Evolutionary conservation across 2,797 vertebrate species (phyloP).

Genomic region (Amphiprion clarkii): DNA sequence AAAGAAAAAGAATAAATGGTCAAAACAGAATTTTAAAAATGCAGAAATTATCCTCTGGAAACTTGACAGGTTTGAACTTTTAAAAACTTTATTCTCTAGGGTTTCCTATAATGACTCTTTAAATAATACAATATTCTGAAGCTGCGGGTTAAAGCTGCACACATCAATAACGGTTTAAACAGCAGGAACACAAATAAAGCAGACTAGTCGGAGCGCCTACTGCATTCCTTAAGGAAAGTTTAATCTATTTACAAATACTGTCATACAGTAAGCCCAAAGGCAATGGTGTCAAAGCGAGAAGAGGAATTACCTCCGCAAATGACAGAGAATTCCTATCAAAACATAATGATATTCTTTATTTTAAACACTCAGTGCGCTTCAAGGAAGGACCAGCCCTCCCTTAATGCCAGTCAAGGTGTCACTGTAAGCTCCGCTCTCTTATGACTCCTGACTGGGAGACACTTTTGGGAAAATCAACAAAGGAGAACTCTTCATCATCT

Average conservation of each 20-base stretch:
- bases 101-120: conserved; percentile 28
- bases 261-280: conserved; percentile 73
- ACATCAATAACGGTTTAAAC: conserved; percentile 50
- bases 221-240: conserved; percentile 66
- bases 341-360: conserved; percentile 82
- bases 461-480: conserved; percentile 85
- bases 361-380: conserved; percentile 80
- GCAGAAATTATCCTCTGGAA: no score
- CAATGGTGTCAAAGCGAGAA: conserved; percentile 55
- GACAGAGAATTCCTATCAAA: conserved; percentile 80
- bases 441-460: conserved; percentile 86
- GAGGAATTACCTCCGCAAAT: conserved; percentile 73
- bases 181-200: conserved; percentile 35
- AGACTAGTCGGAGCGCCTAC: conserved; percentile 36
- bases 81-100: conserved; percentile 16
- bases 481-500: conserved; percentile 92
- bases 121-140: conserved; percentile 16
- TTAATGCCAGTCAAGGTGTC: conserved; percentile 89
- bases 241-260: conserved; percentile 77
- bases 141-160: conserved; percentile 31
- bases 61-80: background rate
- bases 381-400: conserved; percentile 80
- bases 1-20: background rate
- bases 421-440: conserved; percentile 86
- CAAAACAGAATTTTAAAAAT: background rate